These are phyloP conservation scores for Rhopalosiphum padi DNA, from an alignment of 1,140 invertebrate genomes.

Conservation along the genomic window DNA sequence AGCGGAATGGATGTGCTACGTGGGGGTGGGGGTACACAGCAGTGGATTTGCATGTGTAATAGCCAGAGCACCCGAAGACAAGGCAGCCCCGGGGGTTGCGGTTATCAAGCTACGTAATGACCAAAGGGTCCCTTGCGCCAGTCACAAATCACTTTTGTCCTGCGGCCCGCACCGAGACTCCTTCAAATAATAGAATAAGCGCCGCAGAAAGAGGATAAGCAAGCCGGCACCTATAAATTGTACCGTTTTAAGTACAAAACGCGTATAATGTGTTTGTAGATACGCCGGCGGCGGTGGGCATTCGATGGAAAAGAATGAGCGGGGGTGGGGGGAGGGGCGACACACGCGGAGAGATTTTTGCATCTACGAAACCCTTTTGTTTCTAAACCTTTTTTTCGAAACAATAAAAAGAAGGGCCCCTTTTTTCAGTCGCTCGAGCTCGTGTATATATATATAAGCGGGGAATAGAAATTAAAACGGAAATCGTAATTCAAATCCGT, in stretches of 20 bases:
- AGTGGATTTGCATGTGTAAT: slow-evolving; percentile 57
- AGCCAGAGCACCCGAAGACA: slow-evolving; percentile 46
- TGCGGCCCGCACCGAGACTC: slow-evolving; percentile 29
- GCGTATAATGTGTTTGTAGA: slow-evolving; percentile 45
- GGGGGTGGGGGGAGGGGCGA: too few relatives aligned
- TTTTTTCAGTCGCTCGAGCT: not conserved
- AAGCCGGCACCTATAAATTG: slow-evolving; percentile 55
- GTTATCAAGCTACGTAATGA: slow-evolving; percentile 56
- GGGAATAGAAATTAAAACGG: slow-evolving; percentile 42
- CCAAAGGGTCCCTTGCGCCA: slow-evolving; percentile 52
- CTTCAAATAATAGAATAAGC: slow-evolving; percentile 57
- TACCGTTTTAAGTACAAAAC: slow-evolving; percentile 58
- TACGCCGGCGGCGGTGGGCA: not conserved
- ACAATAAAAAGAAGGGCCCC: slow-evolving; percentile 52
- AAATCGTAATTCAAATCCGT: slow-evolving; percentile 44
- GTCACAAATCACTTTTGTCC: slow-evolving; percentile 58
- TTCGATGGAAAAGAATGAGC: not conserved
- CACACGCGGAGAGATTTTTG: slow-evolving; percentile 49
- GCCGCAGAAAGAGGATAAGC: slow-evolving; percentile 48
- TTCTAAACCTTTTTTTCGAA: slow-evolving; percentile 51
- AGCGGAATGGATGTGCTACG: not conserved
- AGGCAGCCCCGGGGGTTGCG: slow-evolving; percentile 49
- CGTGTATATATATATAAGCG: not conserved
- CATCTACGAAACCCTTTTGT: slow-evolving; percentile 57
- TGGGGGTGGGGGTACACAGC: not conserved